A percentile compares a stretch with the other conserved stretches of the same genome.
These are phyloP conservation scores for Romanogobio albipinnatus DNA, from an alignment of 2,113 vertebrate species.

Conservation along the genomic window DNA sequence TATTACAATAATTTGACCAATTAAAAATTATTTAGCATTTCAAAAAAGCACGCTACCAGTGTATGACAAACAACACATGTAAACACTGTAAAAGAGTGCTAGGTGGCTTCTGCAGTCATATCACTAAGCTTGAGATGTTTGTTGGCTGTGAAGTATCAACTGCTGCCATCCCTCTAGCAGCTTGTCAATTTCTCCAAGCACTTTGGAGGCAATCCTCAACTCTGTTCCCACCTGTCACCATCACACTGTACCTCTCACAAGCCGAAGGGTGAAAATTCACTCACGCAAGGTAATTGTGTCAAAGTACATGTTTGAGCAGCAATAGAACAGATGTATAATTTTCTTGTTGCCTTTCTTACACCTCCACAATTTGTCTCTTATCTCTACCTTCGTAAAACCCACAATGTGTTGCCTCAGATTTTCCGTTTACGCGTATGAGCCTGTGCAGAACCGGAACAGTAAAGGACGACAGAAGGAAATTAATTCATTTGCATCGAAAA, in stretches of 20 bases:
- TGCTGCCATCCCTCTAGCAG: constrained; percentile 4
- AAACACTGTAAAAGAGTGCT: not conserved
- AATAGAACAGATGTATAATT: constrained; percentile 41
- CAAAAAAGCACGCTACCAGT: not conserved
- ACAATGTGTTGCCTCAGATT: constrained; percentile 15
- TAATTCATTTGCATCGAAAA: not conserved
- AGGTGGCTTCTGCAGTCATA: not conserved
- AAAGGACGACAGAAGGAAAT: not conserved
- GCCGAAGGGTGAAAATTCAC: constrained; percentile 37
- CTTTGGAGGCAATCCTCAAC: constrained; percentile 30
- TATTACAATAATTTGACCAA: not conserved
- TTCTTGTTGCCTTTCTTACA: constrained; percentile 32
- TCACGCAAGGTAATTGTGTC: constrained; percentile 38
- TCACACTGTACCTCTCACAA: not conserved
- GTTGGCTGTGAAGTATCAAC: constrained; percentile 17
- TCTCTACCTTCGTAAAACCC: not conserved
- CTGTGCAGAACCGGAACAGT: not conserved
- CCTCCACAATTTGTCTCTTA: constrained; percentile 35
- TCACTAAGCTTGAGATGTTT: constrained; percentile 1
- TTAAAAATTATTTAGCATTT: not conserved
- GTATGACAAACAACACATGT: not conserved
- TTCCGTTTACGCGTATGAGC: not conserved
- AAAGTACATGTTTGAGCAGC: constrained; percentile 42
- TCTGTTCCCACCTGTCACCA: constrained; percentile 21
- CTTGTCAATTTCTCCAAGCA: constrained; percentile 23